Evolutionary conservation across 1,140 invertebrate species (phyloP).

Genomic region (Diplogasteroides magnus): DNA sequence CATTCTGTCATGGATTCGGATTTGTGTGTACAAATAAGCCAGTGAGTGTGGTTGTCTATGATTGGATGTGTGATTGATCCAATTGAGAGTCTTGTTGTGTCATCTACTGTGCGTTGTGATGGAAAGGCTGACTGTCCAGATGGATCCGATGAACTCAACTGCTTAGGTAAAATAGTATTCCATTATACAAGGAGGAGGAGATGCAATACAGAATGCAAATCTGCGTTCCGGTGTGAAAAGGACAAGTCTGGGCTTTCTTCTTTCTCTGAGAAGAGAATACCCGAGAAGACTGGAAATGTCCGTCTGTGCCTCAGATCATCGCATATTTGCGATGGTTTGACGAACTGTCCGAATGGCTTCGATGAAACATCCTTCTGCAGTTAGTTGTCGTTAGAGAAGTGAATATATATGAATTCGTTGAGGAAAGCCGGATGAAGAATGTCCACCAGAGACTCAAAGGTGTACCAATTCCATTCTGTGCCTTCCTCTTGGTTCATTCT

Average conservation of each 20-base stretch:
- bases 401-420: background rate
- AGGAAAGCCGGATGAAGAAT: slow-evolving; percentile 15
- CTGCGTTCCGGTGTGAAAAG: slow-evolving; percentile 9
- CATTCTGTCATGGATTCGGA: slow-evolving; percentile 21
- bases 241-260: slow-evolving; percentile 11
- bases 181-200: background rate
- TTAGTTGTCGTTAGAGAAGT: background rate
- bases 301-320: slow-evolving; percentile 9
- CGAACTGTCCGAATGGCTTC: slow-evolving; percentile 15
- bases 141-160: slow-evolving; percentile 31
- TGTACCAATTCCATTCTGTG: slow-evolving; percentile 3
- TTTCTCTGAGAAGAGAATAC: slow-evolving; percentile 1
- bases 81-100: slow-evolving; percentile 9
- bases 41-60: slow-evolving; percentile 7
- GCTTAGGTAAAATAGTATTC: slow-evolving; percentile 7
- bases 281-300: background rate
- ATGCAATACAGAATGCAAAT: slow-evolving; percentile 10
- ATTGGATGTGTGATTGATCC: background rate
- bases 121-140: slow-evolving; percentile 28
- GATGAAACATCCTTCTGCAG: slow-evolving; percentile 20
- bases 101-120: slow-evolving; percentile 19
- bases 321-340: slow-evolving; percentile 15
- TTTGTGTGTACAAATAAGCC: slow-evolving; percentile 16
- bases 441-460: background rate
- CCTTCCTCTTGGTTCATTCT: slow-evolving; percentile 9